Percentiles rank a stretch among this genome's conserved stretches.
These are phyloP conservation scores for Danio albolineatus DNA, from an alignment of 2,797 vertebrate species.

Conservation along the genomic window DNA sequence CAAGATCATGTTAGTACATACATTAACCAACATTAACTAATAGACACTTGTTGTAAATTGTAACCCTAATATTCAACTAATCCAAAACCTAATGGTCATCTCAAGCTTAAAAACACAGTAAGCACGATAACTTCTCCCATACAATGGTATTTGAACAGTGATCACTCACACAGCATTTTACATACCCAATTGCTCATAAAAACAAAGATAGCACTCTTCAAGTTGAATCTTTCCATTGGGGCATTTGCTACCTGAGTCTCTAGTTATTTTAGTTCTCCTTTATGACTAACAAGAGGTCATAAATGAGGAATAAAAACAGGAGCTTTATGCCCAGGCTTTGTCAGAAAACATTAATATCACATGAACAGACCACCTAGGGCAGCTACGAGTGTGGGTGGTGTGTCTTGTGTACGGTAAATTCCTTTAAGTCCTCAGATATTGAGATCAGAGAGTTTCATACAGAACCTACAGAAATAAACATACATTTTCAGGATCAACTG, in stretches of 20 bases:
- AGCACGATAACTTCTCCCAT: background rate
- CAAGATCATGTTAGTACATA: too few relatives aligned
- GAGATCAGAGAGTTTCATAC: conserved; percentile 7
- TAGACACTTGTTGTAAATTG: too few relatives aligned
- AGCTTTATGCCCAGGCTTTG: background rate
- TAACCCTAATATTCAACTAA: too few relatives aligned
- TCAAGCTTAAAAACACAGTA: too few relatives aligned
- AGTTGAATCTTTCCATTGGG: background rate
- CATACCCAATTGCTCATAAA: background rate
- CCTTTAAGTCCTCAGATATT: conserved; percentile 2
- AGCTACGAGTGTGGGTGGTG: background rate
- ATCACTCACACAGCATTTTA: background rate
- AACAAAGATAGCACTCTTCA: background rate
- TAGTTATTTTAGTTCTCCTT: background rate
- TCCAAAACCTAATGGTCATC: too few relatives aligned
- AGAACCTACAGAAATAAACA: conserved; percentile 21
- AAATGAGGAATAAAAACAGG: background rate
- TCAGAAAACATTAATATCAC: conserved; percentile 17
- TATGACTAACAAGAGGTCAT: conserved; percentile 7
- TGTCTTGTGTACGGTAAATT: background rate
- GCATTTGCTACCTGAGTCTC: background rate
- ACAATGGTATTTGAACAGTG: background rate
- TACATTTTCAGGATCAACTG: conserved; percentile 14
- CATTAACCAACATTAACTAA: too few relatives aligned
- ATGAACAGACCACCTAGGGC: conserved; percentile 5